Base-by-base conservation (phyloP, 2,888 invertebrate species). In the Pseudococcus jackbeardsleyi region DNA sequence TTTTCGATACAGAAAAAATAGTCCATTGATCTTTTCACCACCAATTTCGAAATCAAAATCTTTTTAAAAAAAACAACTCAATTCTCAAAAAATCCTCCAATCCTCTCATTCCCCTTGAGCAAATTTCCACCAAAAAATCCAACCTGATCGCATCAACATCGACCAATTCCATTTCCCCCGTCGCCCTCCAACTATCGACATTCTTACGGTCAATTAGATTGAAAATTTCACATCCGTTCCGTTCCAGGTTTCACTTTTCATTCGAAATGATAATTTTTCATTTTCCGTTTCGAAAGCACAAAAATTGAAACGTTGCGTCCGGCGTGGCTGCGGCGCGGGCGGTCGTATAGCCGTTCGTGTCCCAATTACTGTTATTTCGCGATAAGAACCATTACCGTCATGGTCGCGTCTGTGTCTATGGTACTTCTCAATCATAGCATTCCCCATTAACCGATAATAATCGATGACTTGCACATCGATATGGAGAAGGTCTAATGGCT, bases 381-480 rank as follows among this genome's bases (percentile, higher is more conserved):
- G 64, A 64, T 50, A 50, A 50, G 50, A 64, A 64, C 64, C 64
- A 64, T 64, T 64, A 64, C 22, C 64, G 64, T 64, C 64, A 64
- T 64, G 64, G 64, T 64, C 64, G 64, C 50, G 50, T 50, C 50
- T 50, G 17, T 50, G 17, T 64, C 64, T 64, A 22, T 22, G 22
- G 64, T 22, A 64, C 64, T 64, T 64, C 22, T 64, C 64, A 11
- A 64, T 64, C 64, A 22, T 22, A 64, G 22, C 64, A 64, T 64
- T 50, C 7, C 19, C 64, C 64, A 64, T 64, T 64, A 64, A 64
- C 64, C 64, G 64, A 64, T 64, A 64, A 64, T 64, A 64, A 64
- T 64, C 64, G 64, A 64, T 64, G 64, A 64, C 64, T 64, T 64
- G 64, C 64, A 64, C 64, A 22, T 64, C 64, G 64, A 64, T 19